Evolutionary conservation across 2,888 invertebrate genomes (phyloP), one percentile per base, ranked within the genome.

Genomic region (Euzophera pinguis): DNA sequence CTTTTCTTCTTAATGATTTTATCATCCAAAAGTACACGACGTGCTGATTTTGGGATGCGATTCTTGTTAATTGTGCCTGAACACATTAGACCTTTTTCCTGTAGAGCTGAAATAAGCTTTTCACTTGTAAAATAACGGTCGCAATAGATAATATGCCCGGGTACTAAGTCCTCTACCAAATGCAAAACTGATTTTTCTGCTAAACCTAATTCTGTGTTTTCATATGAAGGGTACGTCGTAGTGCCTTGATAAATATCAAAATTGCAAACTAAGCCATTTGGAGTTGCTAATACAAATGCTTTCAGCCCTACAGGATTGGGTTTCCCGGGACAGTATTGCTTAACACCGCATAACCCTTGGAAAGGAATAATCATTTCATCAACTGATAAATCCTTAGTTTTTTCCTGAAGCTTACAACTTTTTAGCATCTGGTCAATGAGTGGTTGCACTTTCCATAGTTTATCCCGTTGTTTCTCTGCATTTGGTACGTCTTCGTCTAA

Each of bases 271-370:
- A 50, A 39, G 12, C 47, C 55, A 22, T 53, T 14, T 35, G 55
- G 55, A n/a, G 39, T 41, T 27, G 55, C 53, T 10, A 55, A 41
- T 9, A 50, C 53, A 45, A 53, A 50, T 7, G 42, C 53, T 37
- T 53, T 50, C 3, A 53, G 43, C 2, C 50, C 49, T 13, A 53
- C 47, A 9, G 53, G 53, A 13, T 53, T 53, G 17, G 53, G 53
- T 41, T 53, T 53, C 9, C 27, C 38, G 3, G 53, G 53, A 35
- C 39, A 48, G 12, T 48, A 53, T 29, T 53, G 38, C 3, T 39
- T 37, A 10, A 53, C 48, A 1, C 1, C n/a, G 34, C 48, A 53
- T 47, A 9, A 9, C 10, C 47, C 53, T 14, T 16, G 39, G 35
- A 53, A 53, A 17, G 53, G 39, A 12, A 37, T 37, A 37, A 37